Evolutionary conservation across 2,888 invertebrate genomes (phyloP).

Genomic region (Anaspis maculata): DNA sequence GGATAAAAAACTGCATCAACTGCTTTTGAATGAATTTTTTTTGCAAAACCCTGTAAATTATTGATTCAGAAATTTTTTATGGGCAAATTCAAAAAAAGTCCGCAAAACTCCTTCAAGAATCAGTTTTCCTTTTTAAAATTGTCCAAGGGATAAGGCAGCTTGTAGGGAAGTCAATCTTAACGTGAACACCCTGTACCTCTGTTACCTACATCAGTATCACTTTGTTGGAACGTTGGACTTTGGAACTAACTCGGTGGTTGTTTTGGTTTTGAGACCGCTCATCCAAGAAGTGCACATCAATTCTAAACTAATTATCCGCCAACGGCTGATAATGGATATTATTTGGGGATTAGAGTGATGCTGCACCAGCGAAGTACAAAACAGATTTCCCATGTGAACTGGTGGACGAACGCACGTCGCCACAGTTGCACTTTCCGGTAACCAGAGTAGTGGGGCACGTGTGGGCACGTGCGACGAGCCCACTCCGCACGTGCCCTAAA

Average conservation of each 20-base stretch:
- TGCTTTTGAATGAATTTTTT: no score
- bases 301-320: slow-evolving; percentile 13
- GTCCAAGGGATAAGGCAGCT: no score
- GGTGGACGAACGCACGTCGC: slow-evolving; percentile 3
- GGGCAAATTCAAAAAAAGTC: no score
- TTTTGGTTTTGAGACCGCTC: background rate
- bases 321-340: slow-evolving; percentile 1
- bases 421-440: slow-evolving; percentile 17
- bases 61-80: no score
- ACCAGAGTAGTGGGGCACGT: slow-evolving; percentile 23
- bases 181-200: no score
- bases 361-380: slow-evolving; percentile 4
- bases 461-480: slow-evolving; percentile 20
- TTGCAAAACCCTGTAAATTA: no score
- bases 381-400: slow-evolving; percentile 22
- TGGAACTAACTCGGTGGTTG: background rate
- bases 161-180: no score
- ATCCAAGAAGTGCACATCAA: slow-evolving; percentile 8
- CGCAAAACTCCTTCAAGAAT: no score
- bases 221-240: no score
- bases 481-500: slow-evolving; percentile 24
- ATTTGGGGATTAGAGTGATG: slow-evolving; percentile 15
- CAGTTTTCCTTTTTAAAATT: no score
- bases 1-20: no score
- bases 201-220: no score